Evolutionary conservation across 2,113 vertebrate genomes (phyloP).

Genomic region (Oenanthe oenanthe): DNA sequence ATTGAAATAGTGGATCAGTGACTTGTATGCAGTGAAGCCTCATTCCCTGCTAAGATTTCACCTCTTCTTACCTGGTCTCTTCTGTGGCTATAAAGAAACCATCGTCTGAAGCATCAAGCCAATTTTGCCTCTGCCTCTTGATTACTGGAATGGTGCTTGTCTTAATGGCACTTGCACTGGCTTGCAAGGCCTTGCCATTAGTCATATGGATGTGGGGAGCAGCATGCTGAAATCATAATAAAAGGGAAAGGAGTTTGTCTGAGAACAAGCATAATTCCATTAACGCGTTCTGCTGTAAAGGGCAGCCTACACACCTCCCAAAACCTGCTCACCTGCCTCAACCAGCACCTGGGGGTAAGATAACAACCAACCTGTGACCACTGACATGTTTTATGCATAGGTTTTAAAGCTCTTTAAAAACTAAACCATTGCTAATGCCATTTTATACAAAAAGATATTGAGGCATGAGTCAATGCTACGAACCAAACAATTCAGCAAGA

Average conservation of each 20-base stretch:
- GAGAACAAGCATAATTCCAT: neutral
- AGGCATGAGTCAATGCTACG: neutral
- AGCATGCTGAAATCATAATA: conserved; percentile 63
- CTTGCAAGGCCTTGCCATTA: conserved; percentile 80
- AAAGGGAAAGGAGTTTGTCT: conserved; percentile 10
- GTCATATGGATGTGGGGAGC: conserved; percentile 73
- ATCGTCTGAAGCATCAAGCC: conserved; percentile 89
- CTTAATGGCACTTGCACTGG: conserved; percentile 72
- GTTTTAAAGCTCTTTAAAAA: neutral
- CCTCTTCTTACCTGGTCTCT: conserved; percentile 87
- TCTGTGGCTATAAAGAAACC: conserved; percentile 91
- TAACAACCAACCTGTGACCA: neutral
- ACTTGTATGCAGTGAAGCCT: conserved; percentile 49
- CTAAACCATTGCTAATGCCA: neutral
- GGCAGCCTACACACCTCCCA: neutral
- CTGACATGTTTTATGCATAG: neutral
- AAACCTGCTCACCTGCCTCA: neutral
- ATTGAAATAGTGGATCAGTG: neutral
- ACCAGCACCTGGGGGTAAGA: neutral
- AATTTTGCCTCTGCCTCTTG: conserved; percentile 88
- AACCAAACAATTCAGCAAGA: neutral
- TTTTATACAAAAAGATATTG: neutral
- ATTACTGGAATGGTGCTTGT: conserved; percentile 80
- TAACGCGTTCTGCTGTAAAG: neutral
- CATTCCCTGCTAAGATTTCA: neutral